A percentile compares a stretch with the other conserved stretches of the same genome.
These are phyloP conservation scores for Pycnomerus fuliginosus DNA, from an alignment of 2,888 invertebrate genomes.

Conservation along the genomic window DNA sequence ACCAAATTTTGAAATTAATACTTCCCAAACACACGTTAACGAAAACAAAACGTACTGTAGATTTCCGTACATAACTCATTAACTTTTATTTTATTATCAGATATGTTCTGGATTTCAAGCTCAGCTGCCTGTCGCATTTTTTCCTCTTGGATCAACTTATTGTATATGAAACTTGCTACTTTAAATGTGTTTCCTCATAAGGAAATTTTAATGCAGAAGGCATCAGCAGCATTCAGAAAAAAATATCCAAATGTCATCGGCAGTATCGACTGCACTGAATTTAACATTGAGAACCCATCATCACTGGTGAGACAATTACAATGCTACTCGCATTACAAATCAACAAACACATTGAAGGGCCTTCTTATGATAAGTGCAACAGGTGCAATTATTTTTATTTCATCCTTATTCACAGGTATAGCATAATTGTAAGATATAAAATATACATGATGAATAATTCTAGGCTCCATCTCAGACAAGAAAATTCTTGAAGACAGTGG, in stretches of 20 bases:
- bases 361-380: conserved; percentile 24
- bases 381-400: conserved; percentile 23
- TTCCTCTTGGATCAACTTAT: conserved; percentile 4
- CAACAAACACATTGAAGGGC: conserved; percentile 22
- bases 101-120: conserved; percentile 1
- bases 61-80: too few relatives aligned
- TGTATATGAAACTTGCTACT: conserved; percentile 9
- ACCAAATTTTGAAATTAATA: too few relatives aligned
- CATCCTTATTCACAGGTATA: conserved; percentile 23
- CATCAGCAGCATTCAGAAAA: conserved; percentile 15
- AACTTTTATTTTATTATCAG: too few relatives aligned
- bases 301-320: conserved; percentile 19
- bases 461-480: conserved; percentile 26
- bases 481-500: conserved; percentile 18
- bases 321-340: conserved; percentile 26
- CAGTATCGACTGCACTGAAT: conserved; percentile 25
- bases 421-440: too few relatives aligned
- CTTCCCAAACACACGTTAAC: too few relatives aligned
- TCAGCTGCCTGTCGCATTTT: too few relatives aligned
- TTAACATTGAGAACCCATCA: conserved; percentile 21
- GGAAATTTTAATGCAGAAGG: conserved; percentile 17
- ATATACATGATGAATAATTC: too few relatives aligned
- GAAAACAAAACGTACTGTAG: too few relatives aligned
- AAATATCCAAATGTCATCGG: too few relatives aligned
- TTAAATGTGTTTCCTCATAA: conserved; percentile 21